Base-by-base conservation (phyloP, 2,797 vertebrate genomes). In the Trematomus bernacchii region DNA sequence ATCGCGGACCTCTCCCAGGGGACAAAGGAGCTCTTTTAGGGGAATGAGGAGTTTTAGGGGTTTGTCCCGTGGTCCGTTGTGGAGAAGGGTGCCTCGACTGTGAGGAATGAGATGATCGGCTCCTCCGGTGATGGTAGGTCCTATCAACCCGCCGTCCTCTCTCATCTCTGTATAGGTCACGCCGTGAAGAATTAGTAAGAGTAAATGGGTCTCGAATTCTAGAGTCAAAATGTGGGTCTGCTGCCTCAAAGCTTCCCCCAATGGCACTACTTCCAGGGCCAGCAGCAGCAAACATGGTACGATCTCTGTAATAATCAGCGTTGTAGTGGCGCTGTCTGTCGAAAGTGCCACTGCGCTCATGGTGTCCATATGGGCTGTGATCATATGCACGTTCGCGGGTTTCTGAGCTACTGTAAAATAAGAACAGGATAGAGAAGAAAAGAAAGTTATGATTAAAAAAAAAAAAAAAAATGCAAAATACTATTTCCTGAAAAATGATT, bases 291-390 rank as follows among this genome's bases (percentile, higher is more conserved):
- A 95, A 95, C 91, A 95, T 76, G 61, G 95, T 77, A 51, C 94
- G 96, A 81, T 99, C 98, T 90, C 98, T 95, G 94, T 99, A 99
- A 96, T 99, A 99, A 93, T 99, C 98, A 73, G 97, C 95, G 85
- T 97, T 99, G 91, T 99, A 99, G 96, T 99, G 98, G 88, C 98
- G 96, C 61, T 97, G 97, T 85, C 98, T 95, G 94, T 99, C 98
- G 87, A 99, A 99, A 91, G 96, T 96, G 73, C 96, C 96, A 80
- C 97, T 95, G 88, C 98, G 97, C 85, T 99, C 98, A 84, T 99
- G 98, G 94, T 99, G 98, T 97, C 97, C 97, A 92, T 99, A 99
- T 83, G 98, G 97, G 98, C 97, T 99, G 96, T 98, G 98, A 93
- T 99, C 98, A 90, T 99, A 99, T 83, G 97, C 95, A 94, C 98